Base-by-base conservation (phyloP, 2,113 vertebrate species). In the Saiga tatarica region DNA sequence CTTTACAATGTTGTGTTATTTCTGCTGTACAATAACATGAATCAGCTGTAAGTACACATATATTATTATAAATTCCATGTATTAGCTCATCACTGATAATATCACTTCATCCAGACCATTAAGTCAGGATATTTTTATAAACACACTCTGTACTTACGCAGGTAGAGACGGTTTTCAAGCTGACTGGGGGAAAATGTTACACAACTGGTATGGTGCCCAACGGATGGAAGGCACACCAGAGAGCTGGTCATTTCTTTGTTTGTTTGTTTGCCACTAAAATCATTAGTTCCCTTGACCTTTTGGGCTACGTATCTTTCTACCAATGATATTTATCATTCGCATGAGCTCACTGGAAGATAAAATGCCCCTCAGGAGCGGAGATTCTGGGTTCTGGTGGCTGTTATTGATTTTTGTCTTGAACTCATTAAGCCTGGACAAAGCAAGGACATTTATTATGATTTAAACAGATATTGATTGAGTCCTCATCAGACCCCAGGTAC, bases 401-500 rank as follows among this genome's bases (percentile, higher is more conserved):
- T 30, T 81, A 79, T 16, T 87, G 55, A 87, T 91, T 53, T 94
- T 87, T 84, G 36, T 33, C 17, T 93, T 71, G 42, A 50, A 28
- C 50, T 55, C 88, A 86, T 88, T 71, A 95, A 87, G n/a, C n/a
- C 85, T n/a, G 52, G 76, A 83, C 23, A 79, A 91, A 91, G 30
- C 50, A 91, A 94, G 30, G 71, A 42, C 55, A 53, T 84, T 64
- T 42, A 33, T 79, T 96, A 74, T 83, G 42, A 78, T 47, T 89
- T 50, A 62, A 81, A 86, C 17, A 93, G 86, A 26, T 33, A 55
- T 10, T 26, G 90, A 88, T 9, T 2, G 42, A 76, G 15, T 53
- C 14, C 39, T 25, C 88, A 7, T 55, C 21, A 1, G 17, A 79
- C 79, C 59, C 74, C 57, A 96, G 79, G 52, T 26, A 6, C 26